Percentiles rank a stretch among this genome's conserved stretches.
Conservation (phyloP, 1,140 invertebrate genomes). For the Trachymyrmex cornetzi region DNA sequence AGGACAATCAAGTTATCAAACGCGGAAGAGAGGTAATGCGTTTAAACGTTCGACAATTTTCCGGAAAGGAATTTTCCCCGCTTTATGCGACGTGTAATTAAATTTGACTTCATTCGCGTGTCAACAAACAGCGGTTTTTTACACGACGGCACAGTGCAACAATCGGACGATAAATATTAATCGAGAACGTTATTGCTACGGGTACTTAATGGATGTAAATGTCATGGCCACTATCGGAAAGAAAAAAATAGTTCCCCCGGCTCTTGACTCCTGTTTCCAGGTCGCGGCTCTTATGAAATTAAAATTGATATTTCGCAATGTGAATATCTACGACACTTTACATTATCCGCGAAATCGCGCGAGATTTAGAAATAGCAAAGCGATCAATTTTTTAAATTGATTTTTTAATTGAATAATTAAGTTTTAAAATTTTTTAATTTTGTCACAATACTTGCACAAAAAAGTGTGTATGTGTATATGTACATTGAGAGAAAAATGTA, state of each 20-base stretch:
- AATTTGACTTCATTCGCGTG: not conserved
- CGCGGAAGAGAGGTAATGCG: not conserved
- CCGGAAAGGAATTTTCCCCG: not conserved
- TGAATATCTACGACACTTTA: conserved; percentile 21
- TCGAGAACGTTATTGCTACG: not conserved
- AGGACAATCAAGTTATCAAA: conserved; percentile 26
- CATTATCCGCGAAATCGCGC: conserved; percentile 45
- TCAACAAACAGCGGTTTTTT: not conserved
- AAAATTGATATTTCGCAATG: conserved; percentile 36
- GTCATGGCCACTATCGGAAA: conserved; percentile 13
- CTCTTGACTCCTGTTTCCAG: conserved; percentile 34
- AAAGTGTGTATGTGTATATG: too few relatives aligned
- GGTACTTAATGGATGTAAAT: not conserved
- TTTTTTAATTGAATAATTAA: too few relatives aligned
- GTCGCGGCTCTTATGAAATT: conserved; percentile 25
- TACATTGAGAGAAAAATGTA: too few relatives aligned
- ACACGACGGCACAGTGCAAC: not conserved
- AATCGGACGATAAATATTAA: conserved; percentile 20
- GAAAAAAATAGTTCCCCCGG: conserved; percentile 1
- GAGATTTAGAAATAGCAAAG: not conserved
- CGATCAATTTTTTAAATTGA: conserved; percentile 2
- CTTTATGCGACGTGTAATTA: not conserved
- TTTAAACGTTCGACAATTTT: conserved; percentile 29
- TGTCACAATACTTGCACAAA: not conserved
- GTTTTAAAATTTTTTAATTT: not conserved